Conservation (phyloP, 2,888 invertebrate species). For the Euclidia mi region DNA sequence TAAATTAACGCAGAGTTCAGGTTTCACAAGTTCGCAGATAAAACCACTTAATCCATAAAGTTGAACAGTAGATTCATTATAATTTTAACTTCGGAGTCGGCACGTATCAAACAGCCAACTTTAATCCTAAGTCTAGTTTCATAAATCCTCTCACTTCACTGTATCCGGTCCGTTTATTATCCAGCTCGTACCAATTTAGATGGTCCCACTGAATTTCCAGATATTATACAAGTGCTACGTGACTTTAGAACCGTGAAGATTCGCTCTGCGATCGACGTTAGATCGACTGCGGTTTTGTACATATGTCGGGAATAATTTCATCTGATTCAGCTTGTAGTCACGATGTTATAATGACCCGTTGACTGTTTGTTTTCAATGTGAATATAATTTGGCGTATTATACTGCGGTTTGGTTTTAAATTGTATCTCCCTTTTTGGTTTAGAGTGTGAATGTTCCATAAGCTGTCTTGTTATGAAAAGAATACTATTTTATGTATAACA, state of each 20-base stretch:
- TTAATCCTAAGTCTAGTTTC: conserved; percentile 64
- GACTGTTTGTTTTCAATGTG: neutral
- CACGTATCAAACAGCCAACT: conserved; percentile 57
- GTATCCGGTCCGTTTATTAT: conserved; percentile 76
- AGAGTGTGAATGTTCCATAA: too few relatives aligned
- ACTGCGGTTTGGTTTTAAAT: too few relatives aligned
- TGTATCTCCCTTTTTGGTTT: too few relatives aligned
- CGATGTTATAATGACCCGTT: conserved; percentile 9
- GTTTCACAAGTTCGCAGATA: too few relatives aligned
- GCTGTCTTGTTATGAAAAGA: too few relatives aligned
- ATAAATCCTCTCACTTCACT: conserved; percentile 69
- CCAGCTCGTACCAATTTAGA: conserved; percentile 74
- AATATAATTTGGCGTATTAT: neutral
- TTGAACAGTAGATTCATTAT: conserved; percentile 37
- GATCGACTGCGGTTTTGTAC: conserved; percentile 66
- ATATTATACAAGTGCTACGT: conserved; percentile 77
- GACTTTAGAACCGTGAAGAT: conserved; percentile 69
- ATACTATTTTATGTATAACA: too few relatives aligned
- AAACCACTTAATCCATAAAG: conserved; percentile 5
- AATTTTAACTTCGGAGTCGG: conserved; percentile 47
- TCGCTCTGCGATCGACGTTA: conserved; percentile 50
- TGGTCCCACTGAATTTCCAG: conserved; percentile 70
- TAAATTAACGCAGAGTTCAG: too few relatives aligned
- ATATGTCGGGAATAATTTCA: conserved; percentile 57
- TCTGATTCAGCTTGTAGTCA: conserved; percentile 44